These are phyloP conservation scores for Plectrocnemia conspersa DNA, from an alignment of 1,140 invertebrate species.

Conservation along the genomic window DNA sequence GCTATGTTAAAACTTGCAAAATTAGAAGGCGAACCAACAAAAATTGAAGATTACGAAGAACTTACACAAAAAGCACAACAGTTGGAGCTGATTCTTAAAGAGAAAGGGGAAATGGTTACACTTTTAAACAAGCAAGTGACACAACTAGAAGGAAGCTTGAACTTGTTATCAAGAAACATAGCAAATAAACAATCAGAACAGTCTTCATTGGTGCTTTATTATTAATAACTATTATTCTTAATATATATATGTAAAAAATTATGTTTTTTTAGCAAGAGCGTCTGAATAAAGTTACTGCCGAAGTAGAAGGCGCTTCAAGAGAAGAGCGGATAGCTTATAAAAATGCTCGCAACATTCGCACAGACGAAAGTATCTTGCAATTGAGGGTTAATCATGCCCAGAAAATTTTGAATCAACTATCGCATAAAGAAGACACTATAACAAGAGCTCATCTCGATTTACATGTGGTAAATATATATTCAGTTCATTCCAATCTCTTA, in stretches of 20 bases:
- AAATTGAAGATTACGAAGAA: slow-evolving; percentile 13
- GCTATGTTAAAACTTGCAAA: slow-evolving; percentile 2
- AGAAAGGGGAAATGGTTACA: neutral
- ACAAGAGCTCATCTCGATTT: slow-evolving; percentile 54
- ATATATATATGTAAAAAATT: slow-evolving; percentile 7
- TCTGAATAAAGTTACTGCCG: slow-evolving; percentile 39
- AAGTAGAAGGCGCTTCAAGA: slow-evolving; percentile 2
- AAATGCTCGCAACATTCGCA: slow-evolving; percentile 42
- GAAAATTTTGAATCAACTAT: slow-evolving; percentile 52
- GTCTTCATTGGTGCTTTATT: slow-evolving; percentile 15
- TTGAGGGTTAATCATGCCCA: slow-evolving; percentile 55
- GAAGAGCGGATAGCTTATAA: neutral
- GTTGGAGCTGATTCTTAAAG: slow-evolving; percentile 8
- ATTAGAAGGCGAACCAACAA: slow-evolving; percentile 23
- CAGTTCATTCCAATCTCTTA: no score
- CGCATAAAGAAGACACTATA: slow-evolving; percentile 53
- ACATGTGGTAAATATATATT: slow-evolving; percentile 42
- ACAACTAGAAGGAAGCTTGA: slow-evolving; percentile 8
- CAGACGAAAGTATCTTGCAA: slow-evolving; percentile 59
- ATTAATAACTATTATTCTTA: neutral
- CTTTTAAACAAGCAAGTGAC: slow-evolving; percentile 18
- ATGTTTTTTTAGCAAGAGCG: slow-evolving; percentile 42
- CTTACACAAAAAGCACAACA: slow-evolving; percentile 14
- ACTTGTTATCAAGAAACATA: slow-evolving; percentile 11
- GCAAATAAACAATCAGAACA: slow-evolving; percentile 12